Evolutionary conservation across 2,797 vertebrate genomes (phyloP), one percentile per base, ranked within the genome.

Genomic region (Menidia menidia): DNA sequence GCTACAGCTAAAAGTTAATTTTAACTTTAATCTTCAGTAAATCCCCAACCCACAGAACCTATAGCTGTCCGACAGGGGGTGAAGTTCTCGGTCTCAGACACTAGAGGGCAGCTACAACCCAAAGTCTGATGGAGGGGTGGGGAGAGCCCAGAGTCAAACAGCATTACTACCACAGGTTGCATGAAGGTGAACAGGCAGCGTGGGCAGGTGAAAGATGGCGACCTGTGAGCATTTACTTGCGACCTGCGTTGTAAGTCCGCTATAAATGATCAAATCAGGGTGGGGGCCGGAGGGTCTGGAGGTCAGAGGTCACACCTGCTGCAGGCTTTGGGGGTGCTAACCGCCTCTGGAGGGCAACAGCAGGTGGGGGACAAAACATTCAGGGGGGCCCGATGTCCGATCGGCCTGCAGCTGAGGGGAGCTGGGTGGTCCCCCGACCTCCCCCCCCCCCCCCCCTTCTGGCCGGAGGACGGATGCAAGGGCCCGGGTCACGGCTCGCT

Each of bases 11-110:
- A 25, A 79, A 79, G 85, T 89, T 92, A 72, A 90, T 91, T 92
- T 93, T 80, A 90, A 89, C 83, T 82, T 65, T 91, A 93, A 93
- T 91, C 87, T 90, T 77, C 68, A 53, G 76, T 78, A 91, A 91
- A 89, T 83, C 89, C 75, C 62, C 8, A 6, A 63, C 63, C 50
- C 51, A 62, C 16, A 66, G 39, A 75, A 64, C 31, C 55, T 51
- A 54, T 14, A 51, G 73, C 10, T 15, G 2, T 30, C 52, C 42
- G 55, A 44, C 39, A 47, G 54, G 35, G 25, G 12, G 8, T 66
- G 85, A 33, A 85, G 80, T 78, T 78, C 58, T 58, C 15, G 0
- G 0, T 0, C 15, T 15, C 3, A 0, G 62, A 83, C 93, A 91
- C 89, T 70, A 94, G 93, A 91, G 91, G 91, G 91, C 82, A 81